These are phyloP conservation scores for Spinibarbus caldwelli DNA, from an alignment of 2,797 vertebrate species.

Conservation along the genomic window DNA sequence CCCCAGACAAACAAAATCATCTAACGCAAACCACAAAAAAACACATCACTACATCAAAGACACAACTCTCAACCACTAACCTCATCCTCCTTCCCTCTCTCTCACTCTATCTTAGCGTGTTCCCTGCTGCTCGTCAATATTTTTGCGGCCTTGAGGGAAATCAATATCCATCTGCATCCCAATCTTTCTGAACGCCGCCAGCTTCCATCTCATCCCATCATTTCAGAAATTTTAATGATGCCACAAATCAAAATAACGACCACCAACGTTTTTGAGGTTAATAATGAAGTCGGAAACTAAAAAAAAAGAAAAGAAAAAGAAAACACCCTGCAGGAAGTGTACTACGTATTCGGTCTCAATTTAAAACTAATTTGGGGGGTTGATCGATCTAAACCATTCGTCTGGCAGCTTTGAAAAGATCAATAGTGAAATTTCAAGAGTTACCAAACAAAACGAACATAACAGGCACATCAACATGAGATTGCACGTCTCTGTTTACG, in stretches of 20 bases:
- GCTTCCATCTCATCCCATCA: conserved; percentile 32
- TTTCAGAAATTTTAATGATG: conserved; percentile 35
- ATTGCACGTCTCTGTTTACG: not conserved
- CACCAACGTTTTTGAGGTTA: not conserved
- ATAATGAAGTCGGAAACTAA: conserved; percentile 1
- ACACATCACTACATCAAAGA: not conserved
- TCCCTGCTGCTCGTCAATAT: conserved; percentile 8
- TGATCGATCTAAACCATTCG: conserved; percentile 12
- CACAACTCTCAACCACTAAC: not conserved
- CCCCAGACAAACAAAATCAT: conserved; percentile 8
- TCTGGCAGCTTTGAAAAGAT: conserved; percentile 11
- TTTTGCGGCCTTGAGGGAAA: conserved; percentile 39
- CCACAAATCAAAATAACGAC: conserved; percentile 44
- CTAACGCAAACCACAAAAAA: not conserved
- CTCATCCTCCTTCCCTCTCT: not conserved
- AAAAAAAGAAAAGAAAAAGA: not conserved
- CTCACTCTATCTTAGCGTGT: not conserved
- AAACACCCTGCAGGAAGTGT: not conserved
- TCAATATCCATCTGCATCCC: conserved; percentile 58
- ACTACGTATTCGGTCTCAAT: conserved; percentile 32
- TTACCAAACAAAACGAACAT: conserved; percentile 34
- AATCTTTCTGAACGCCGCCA: not conserved
- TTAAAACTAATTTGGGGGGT: conserved; percentile 44
- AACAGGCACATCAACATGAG: conserved; percentile 1
- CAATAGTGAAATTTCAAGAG: conserved; percentile 34